These are phyloP conservation scores for Caenorhabditis doughertyi DNA, from an alignment of 2,888 invertebrate species.

Conservation along the genomic window DNA sequence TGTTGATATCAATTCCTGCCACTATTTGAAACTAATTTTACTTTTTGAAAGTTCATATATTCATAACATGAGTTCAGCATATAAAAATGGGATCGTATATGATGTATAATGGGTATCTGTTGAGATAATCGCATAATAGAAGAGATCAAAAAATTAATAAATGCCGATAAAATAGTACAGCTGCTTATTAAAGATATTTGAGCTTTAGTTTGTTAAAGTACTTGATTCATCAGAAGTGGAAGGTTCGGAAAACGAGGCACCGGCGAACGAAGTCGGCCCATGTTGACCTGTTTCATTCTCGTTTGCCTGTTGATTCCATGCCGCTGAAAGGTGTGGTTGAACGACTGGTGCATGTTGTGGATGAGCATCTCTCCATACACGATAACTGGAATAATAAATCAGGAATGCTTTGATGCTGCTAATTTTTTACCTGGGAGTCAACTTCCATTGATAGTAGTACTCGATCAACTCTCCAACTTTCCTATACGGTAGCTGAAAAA, in stretches of 20 bases:
- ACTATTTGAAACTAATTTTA: background rate
- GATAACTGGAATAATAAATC: slow-evolving; percentile 40
- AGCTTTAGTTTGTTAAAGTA: slow-evolving; percentile 22
- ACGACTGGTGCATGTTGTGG: slow-evolving; percentile 59
- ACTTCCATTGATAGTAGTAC: slow-evolving; percentile 95
- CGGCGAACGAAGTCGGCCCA: slow-evolving; percentile 33
- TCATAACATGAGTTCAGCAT: slow-evolving; percentile 3
- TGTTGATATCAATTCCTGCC: slow-evolving; percentile 27
- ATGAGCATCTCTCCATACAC: slow-evolving; percentile 56
- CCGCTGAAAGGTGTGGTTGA: slow-evolving; percentile 54
- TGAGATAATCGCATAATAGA: slow-evolving; percentile 43
- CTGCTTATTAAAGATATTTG: background rate
- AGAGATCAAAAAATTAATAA: slow-evolving; percentile 47
- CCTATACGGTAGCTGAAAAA: slow-evolving; percentile 89
- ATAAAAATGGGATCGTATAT: background rate
- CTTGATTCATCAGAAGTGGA: slow-evolving; percentile 29
- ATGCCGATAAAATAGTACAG: slow-evolving; percentile 8
- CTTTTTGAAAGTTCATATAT: background rate
- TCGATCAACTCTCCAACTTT: slow-evolving; percentile 97
- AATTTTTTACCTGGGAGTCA: slow-evolving; percentile 87
- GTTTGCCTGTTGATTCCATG: slow-evolving; percentile 37
- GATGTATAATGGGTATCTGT: background rate
- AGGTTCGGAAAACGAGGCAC: slow-evolving; percentile 19
- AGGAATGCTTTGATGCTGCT: background rate
- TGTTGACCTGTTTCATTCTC: slow-evolving; percentile 8